A percentile compares a stretch with the other conserved stretches of the same genome.
Evolutionary conservation across 2,113 vertebrate genomes (phyloP).

Genomic region (Gambusia holbrooki): DNA sequence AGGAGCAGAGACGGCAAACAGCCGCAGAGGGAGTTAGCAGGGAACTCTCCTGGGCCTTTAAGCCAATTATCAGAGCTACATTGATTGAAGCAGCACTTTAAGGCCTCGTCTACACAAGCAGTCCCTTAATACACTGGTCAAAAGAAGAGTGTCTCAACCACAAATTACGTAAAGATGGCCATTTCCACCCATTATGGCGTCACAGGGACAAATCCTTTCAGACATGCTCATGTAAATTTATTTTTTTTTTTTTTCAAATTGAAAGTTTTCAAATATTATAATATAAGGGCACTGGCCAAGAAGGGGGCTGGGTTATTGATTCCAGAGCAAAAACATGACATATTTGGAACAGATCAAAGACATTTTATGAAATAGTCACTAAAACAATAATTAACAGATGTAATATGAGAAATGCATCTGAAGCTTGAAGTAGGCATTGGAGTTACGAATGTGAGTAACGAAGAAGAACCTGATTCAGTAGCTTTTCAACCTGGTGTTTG

Average conservation of each 20-base stretch:
- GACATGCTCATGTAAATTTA: conserved; percentile 9
- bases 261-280: neutral
- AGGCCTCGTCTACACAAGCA: conserved; percentile 74
- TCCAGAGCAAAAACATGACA: no score
- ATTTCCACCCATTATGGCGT: conserved; percentile 51
- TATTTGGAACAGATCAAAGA: no score
- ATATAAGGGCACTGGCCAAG: no score
- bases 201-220: conserved; percentile 25
- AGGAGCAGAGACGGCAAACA: conserved; percentile 50
- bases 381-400: no score
- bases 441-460: neutral
- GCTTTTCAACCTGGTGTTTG: neutral
- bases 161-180: conserved; percentile 45
- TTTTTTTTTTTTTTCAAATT: neutral
- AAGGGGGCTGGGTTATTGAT: no score
- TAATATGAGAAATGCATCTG: neutral
- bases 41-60: conserved; percentile 68
- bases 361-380: no score
- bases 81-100: conserved; percentile 76
- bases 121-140: conserved; percentile 71
- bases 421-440: neutral
- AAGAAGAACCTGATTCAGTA: neutral
- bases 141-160: conserved; percentile 56
- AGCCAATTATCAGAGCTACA: conserved; percentile 71
- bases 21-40: conserved; percentile 57